phyloP scores from a whole-genome alignment of 2,888 invertebrate species.

The Diogma glabrata region DNA sequence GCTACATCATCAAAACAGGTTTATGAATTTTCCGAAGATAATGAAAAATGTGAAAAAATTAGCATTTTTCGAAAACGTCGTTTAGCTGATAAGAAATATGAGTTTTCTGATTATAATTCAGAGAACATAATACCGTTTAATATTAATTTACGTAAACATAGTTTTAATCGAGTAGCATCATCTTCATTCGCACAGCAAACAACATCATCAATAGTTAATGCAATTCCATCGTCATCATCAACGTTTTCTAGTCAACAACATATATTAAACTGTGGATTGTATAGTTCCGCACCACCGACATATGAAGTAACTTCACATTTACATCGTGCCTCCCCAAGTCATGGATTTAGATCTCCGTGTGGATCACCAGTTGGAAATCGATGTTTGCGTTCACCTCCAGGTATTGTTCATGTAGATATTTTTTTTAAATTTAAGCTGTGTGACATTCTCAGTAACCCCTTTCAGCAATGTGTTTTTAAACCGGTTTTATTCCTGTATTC shows the following conservation, averaged over 20 bases:
- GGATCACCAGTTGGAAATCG: conserved; percentile 28
- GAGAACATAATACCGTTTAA: conserved; percentile 46
- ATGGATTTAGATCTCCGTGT: conserved; percentile 36
- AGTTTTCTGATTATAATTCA: conserved; percentile 70
- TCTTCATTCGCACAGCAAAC: conserved; percentile 6
- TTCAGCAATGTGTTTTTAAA: too few relatives aligned
- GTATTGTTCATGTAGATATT: conserved; percentile 3
- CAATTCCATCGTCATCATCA: conserved; percentile 12
- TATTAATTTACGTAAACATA: conserved; percentile 22
- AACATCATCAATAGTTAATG: conserved; percentile 1
- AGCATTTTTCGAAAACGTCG: conserved; percentile 74
- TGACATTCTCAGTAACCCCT: background rate
- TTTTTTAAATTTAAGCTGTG: conserved; percentile 8
- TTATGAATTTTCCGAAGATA: conserved; percentile 76
- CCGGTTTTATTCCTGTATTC: too few relatives aligned
- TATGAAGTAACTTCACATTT: conserved; percentile 22
- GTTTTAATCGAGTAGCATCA: conserved; percentile 19
- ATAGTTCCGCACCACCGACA: conserved; percentile 17
- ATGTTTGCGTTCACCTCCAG: conserved; percentile 19
- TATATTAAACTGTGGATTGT: conserved; percentile 10
- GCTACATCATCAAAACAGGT: conserved; percentile 40
- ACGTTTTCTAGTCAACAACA: conserved; percentile 8
- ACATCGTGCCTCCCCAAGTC: conserved; percentile 24
- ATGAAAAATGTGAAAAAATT: conserved; percentile 75
- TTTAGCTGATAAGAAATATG: conserved; percentile 83